These are phyloP conservation scores for Anguilla anguilla DNA, from an alignment of 2,797 vertebrate genomes.

Conservation along the genomic window DNA sequence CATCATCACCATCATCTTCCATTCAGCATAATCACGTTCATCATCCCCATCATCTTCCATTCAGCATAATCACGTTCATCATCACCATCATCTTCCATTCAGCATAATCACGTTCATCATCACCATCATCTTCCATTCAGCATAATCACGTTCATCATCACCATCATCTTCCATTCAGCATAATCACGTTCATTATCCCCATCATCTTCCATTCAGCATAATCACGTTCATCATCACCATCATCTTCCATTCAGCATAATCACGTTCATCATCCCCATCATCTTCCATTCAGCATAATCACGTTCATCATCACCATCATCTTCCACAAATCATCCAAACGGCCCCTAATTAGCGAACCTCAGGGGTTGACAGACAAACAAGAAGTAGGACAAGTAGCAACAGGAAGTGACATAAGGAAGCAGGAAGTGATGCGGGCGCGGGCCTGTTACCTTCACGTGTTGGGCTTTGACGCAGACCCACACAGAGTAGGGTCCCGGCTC, in stretches of 20 bases:
- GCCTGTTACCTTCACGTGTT: constrained; percentile 82
- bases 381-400: background rate
- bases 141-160: background rate
- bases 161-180: background rate
- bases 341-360: background rate
- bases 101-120: background rate
- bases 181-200: background rate
- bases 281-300: background rate
- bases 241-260: background rate
- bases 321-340: background rate
- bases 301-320: background rate
- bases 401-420: background rate
- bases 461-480: constrained; percentile 81
- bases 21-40: background rate
- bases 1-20: background rate
- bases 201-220: background rate
- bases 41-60: background rate
- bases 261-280: background rate
- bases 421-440: background rate
- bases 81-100: background rate
- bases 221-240: background rate
- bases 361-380: background rate
- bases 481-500: constrained; percentile 78
- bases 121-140: background rate
- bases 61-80: background rate